Evolutionary conservation across 2,797 vertebrate genomes (phyloP).

Genomic region (Periophthalmus magnuspinnatus): DNA sequence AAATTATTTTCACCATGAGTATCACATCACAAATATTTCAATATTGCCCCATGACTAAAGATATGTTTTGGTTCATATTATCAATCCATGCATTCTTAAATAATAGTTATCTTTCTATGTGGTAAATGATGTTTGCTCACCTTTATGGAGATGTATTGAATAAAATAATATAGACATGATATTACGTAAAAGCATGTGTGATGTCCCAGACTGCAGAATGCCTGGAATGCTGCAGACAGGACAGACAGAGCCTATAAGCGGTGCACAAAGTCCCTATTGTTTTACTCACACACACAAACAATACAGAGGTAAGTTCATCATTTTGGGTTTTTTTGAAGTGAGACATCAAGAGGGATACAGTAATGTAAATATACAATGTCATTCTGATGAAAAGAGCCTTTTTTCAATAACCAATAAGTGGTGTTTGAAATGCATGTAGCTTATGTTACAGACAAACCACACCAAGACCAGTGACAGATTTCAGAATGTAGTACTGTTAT

Average conservation of each 20-base stretch:
- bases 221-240: slow-evolving; percentile 63
- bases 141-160: neutral
- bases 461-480: too few species aligned
- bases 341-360: neutral
- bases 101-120: neutral
- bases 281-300: slow-evolving; percentile 12
- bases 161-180: neutral
- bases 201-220: slow-evolving; percentile 52
- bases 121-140: neutral
- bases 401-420: too few species aligned
- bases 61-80: neutral
- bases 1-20: too few species aligned
- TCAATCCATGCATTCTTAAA: neutral
- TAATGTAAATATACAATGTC: neutral
- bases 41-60: too few species aligned
- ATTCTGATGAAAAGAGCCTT: too few species aligned
- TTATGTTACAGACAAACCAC: too few species aligned
- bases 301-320: neutral
- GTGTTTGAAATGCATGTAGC: too few species aligned
- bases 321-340: slow-evolving; percentile 29
- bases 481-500: too few species aligned
- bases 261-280: slow-evolving; percentile 75
- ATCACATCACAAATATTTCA: too few species aligned
- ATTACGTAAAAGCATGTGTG: slow-evolving; percentile 14
- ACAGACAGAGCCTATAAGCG: slow-evolving; percentile 44